Evolutionary conservation across 1,140 invertebrate genomes (phyloP), one percentile per base, ranked within the genome.

Genomic region (Pogonomyrmex barbatus): DNA sequence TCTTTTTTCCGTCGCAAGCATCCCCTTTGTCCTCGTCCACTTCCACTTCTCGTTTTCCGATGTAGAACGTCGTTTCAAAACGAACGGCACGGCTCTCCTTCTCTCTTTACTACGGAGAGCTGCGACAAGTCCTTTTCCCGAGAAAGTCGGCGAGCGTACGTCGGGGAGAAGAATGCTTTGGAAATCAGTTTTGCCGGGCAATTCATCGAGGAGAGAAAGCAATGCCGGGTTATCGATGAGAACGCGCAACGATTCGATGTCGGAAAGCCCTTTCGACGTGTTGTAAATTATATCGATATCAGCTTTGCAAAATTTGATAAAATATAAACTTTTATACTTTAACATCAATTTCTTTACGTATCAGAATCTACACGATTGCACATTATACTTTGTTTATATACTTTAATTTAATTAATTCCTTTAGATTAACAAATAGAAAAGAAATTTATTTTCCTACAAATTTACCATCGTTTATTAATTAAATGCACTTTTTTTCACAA

Each of bases 111-210:
- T 47, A 10, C 70, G 47, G 68, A 70, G 63, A 81, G 14, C 63
- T 70, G 63, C 63, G 63, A 68, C 47, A 36, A 68, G 47, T 81
- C 47, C 39, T 73, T 54, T 73, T 60, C 56, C 9, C 47, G 47
- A 54, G 77, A 39, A 73, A 67, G 52, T 52, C 56, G 17, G n/a
- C 33, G 52, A 71, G 24, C 70, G 79, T 60, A 63, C 65, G n/a
- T 63, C 60, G 47, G 4, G 24, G 56, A 83, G 68, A 75, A 83
- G 68, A 83, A 75, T 75, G 56, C 79, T 83, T 83, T 83, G 68
- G 33, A 83, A 83, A 83, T 83, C 84, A 86, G 73, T 86, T 86
- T 86, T 79, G 47, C 56, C 58, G 75, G 47, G 77, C 75, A 86
- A 79, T 88, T 87, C 75, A 71, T 87, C 67, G 54, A n/a, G 9